These are phyloP conservation scores for Ormia ochracea DNA, from an alignment of 2,888 invertebrate genomes.

Conservation along the genomic window DNA sequence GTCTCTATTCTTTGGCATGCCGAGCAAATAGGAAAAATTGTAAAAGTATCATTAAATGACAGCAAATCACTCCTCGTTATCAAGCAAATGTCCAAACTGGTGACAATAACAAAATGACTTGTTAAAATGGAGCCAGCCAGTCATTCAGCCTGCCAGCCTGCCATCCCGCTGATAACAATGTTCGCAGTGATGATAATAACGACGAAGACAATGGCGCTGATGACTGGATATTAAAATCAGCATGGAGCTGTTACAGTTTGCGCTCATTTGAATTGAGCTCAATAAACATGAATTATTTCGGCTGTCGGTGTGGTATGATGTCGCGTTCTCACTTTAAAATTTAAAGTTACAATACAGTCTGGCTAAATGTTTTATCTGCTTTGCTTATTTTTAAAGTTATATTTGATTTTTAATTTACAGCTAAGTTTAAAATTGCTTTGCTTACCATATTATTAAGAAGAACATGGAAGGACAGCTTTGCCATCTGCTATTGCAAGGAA, in stretches of 20 bases:
- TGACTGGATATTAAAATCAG: background rate
- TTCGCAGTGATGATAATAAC: background rate
- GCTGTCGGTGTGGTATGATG: slow-evolving; percentile 11
- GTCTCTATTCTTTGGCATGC: too few relatives aligned
- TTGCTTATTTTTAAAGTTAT: background rate
- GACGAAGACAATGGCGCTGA: background rate
- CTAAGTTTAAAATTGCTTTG: slow-evolving; percentile 9
- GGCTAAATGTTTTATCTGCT: slow-evolving; percentile 38
- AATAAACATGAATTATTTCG: slow-evolving; percentile 9
- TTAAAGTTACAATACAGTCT: background rate
- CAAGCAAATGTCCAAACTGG: background rate
- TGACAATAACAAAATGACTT: background rate
- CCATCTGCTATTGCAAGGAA: background rate
- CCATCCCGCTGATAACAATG: background rate
- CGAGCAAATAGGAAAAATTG: slow-evolving; percentile 7
- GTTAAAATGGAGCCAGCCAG: background rate
- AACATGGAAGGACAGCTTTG: background rate
- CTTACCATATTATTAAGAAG: background rate
- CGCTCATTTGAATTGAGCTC: slow-evolving; percentile 24
- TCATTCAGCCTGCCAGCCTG: background rate
- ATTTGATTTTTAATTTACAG: slow-evolving; percentile 3
- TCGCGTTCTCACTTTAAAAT: slow-evolving; percentile 6
- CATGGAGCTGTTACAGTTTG: slow-evolving; percentile 12
- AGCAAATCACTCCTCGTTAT: background rate
- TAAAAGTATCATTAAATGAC: background rate